Evolutionary conservation across 2,113 vertebrate genomes (phyloP).

Genomic region (Corythaeola cristata): DNA sequence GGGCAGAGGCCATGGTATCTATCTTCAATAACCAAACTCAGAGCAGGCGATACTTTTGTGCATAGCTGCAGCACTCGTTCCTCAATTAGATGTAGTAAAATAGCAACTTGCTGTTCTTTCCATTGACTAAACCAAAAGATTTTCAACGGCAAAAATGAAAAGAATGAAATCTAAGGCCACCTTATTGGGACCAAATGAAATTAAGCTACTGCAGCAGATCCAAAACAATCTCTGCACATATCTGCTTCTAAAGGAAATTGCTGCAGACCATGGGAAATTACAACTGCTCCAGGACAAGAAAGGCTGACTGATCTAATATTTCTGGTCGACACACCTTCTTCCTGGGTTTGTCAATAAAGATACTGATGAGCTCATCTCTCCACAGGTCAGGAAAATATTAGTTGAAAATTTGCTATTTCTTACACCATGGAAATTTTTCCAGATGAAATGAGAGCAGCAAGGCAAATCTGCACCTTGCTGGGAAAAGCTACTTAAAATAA

Average conservation of each 20-base stretch:
- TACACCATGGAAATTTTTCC: constrained; percentile 21
- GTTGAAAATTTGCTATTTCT: constrained; percentile 6
- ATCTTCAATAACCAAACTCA: neutral
- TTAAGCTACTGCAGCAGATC: constrained; percentile 10
- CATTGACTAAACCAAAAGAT: neutral
- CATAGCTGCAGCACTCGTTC: neutral
- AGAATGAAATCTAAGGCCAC: constrained; percentile 20
- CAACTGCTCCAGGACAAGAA: constrained; percentile 60
- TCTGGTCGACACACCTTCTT: constrained; percentile 58
- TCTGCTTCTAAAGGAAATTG: constrained; percentile 58
- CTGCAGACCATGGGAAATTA: constrained; percentile 66
- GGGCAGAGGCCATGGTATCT: neutral
- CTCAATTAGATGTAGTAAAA: neutral
- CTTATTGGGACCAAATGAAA: constrained; percentile 37
- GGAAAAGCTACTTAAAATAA: constrained; percentile 61
- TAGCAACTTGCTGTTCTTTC: neutral
- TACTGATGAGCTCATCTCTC: constrained; percentile 49
- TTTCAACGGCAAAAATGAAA: constrained; percentile 24
- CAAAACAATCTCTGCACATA: constrained; percentile 30
- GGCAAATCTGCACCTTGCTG: constrained; percentile 52
- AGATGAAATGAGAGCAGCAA: constrained; percentile 29
- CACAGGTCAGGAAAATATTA: constrained; percentile 26
- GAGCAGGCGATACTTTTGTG: neutral
- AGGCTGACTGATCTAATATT: constrained; percentile 59
- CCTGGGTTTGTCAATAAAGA: constrained; percentile 58